phyloP scores from a whole-genome alignment of 2,888 invertebrate genomes.

The Chesias legatella region DNA sequence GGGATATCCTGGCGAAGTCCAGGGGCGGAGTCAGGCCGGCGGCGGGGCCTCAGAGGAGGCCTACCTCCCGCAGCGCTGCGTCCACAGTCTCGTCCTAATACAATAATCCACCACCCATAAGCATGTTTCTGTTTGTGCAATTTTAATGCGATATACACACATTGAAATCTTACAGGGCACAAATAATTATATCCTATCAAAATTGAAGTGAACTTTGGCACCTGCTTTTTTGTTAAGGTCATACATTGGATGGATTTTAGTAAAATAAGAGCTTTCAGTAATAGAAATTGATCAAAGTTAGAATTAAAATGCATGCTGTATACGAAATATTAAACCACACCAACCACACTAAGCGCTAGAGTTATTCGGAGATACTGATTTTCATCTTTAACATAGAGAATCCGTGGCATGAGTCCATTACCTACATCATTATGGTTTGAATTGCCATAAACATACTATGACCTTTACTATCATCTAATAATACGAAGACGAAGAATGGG shows the following conservation, averaged over 20 bases:
- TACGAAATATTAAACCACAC: conserved; percentile 14
- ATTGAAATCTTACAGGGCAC: conserved; percentile 6
- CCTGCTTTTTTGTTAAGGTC: no score
- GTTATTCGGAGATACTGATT: conserved; percentile 6
- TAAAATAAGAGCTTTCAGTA: neutral
- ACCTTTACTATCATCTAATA: no score
- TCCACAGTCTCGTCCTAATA: conserved; percentile 94
- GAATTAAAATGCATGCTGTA: conserved; percentile 12
- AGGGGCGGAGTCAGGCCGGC: conserved; percentile 23
- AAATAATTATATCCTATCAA: neutral
- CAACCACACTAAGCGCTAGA: conserved; percentile 17
- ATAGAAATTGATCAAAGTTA: conserved; percentile 10
- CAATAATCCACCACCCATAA: conserved; percentile 43
- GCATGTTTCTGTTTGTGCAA: conserved; percentile 28
- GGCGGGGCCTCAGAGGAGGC: conserved; percentile 85
- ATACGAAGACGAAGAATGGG: no score
- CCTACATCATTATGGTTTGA: no score
- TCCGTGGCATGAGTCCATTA: conserved; percentile 34
- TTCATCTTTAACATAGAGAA: conserved; percentile 15
- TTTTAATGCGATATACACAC: conserved; percentile 1
- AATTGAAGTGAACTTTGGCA: no score
- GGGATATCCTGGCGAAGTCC: conserved; percentile 23
- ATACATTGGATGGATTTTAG: conserved; percentile 3
- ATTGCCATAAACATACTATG: no score
- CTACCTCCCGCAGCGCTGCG: conserved; percentile 95